Evolutionary conservation across 2,888 invertebrate genomes (phyloP).

Genomic region (Eristalis pertinax): DNA sequence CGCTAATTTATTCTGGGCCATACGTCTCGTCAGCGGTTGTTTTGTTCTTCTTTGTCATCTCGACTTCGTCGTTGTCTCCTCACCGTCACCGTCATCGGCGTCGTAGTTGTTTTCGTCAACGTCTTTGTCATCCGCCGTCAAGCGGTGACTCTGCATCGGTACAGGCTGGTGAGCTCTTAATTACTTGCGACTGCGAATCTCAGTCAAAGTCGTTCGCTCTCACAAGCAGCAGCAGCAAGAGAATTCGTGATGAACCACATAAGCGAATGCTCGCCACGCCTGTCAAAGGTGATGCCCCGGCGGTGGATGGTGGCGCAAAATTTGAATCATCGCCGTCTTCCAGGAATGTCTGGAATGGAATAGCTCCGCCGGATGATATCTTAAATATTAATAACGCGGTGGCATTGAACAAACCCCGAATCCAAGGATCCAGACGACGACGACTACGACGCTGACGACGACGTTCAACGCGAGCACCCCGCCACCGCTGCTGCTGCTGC

Average conservation of each 20-base stretch:
- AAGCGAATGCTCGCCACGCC: constrained; percentile 20
- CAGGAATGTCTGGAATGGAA: constrained; percentile 66
- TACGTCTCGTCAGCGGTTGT: constrained; percentile 52
- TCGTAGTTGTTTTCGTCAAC: constrained; percentile 23
- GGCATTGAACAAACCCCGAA: constrained; percentile 47
- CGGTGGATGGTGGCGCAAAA: constrained; percentile 39
- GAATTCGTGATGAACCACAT: constrained; percentile 32
- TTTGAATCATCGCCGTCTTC: constrained; percentile 57
- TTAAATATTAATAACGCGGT: constrained; percentile 28
- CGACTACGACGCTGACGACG: too few species aligned
- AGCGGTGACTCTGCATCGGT: neutral
- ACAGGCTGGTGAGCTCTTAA: constrained; percentile 35
- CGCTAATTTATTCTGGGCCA: constrained; percentile 71
- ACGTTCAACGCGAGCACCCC: too few species aligned
- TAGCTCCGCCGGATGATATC: constrained; percentile 6
- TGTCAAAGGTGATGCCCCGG: constrained; percentile 54
- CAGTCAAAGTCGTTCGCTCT: neutral
- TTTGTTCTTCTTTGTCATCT: constrained; percentile 17
- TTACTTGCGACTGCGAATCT: constrained; percentile 19
- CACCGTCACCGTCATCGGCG: neutral
- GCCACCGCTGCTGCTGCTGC: too few species aligned
- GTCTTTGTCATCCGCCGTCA: constrained; percentile 12
- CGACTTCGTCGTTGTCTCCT: neutral
- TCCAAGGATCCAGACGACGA: constrained; percentile 23
- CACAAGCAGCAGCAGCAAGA: neutral